phyloP scores from a whole-genome alignment of 1,140 invertebrate genomes.

The Cyclina sinensis region DNA sequence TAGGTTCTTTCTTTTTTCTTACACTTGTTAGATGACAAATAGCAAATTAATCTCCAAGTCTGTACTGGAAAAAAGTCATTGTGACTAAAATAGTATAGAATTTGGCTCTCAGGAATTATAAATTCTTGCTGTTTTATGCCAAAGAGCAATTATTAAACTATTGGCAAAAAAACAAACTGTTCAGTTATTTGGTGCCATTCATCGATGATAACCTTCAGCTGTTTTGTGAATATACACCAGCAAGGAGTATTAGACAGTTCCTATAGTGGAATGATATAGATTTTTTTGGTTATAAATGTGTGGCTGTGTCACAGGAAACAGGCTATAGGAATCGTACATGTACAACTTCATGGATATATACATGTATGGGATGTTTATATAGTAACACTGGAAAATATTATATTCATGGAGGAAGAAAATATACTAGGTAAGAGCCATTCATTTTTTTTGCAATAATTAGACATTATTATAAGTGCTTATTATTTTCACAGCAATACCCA shows the following conservation, averaged over 20 bases:
- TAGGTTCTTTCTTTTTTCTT: not conserved
- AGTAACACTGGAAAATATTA: not conserved
- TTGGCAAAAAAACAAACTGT: too few species aligned
- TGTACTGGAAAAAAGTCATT: too few species aligned
- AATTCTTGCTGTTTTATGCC: too few species aligned
- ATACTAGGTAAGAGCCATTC: conserved; percentile 32
- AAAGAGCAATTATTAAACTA: too few species aligned
- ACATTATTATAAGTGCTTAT: too few species aligned
- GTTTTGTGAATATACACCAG: not conserved
- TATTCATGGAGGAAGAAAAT: conserved; percentile 27
- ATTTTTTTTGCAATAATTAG: too few species aligned
- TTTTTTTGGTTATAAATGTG: conserved; percentile 8
- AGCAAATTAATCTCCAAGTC: too few species aligned
- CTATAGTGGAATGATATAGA: conserved; percentile 35
- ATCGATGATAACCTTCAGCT: not conserved
- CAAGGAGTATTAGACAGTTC: not conserved
- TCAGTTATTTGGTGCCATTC: not conserved
- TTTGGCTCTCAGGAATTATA: too few species aligned
- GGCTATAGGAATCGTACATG: not conserved
- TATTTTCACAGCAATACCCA: too few species aligned
- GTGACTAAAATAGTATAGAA: too few species aligned
- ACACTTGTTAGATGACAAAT: not conserved
- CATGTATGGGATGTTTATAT: not conserved
- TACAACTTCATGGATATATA: not conserved
- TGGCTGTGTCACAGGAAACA: not conserved